Base-by-base conservation (phyloP, 2,888 invertebrate species). In the Ypsolopha sequella region DNA sequence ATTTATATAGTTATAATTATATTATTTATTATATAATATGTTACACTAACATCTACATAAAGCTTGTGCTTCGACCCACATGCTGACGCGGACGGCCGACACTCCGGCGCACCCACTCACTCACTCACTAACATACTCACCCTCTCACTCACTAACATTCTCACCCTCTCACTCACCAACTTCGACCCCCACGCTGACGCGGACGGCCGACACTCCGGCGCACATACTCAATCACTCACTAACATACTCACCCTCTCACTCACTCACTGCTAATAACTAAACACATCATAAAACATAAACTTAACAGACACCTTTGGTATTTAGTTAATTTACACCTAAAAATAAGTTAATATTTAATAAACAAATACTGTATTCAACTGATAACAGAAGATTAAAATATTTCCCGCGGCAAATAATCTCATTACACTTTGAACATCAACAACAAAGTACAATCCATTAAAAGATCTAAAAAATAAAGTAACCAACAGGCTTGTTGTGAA, bases 41-140 rank as follows among this genome's bases (percentile, higher is more conserved):
- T 68, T 76, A 76, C 69, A 73, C 74, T 79, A 81, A 76, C 66
- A 61, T 66, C 76, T 81, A 82, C 75, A 76, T 80, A 78, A 82
- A 82, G 82, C 82, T 78, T 75, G 77, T 79, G 80, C 75, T 63
- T 65, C 61, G 65, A 64, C 60, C 64, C 59, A 58, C 57, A 66
- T 65, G 60, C 63, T 53, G 24, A 24, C 13, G 33, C 14, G 35
- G 35, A 46, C 34, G 8, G 13, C 6, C 34, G 9, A 36, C 11
- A 35, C 35, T 36, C 35, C 34, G 11, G 35, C 46, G 38, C 38
- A 38, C 14, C 13, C 36, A 48, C 14, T 38, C 36, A 48, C 24
- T 24, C 24, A 50, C 50, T 34, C 50, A 50, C 50, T 11, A 50
- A 34, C 36, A 36, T 24, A 48, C 36, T 48, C 14, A 48, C 38